phyloP scores from a whole-genome alignment of 2,797 vertebrate species.

The Hemitrygon akajei region DNA sequence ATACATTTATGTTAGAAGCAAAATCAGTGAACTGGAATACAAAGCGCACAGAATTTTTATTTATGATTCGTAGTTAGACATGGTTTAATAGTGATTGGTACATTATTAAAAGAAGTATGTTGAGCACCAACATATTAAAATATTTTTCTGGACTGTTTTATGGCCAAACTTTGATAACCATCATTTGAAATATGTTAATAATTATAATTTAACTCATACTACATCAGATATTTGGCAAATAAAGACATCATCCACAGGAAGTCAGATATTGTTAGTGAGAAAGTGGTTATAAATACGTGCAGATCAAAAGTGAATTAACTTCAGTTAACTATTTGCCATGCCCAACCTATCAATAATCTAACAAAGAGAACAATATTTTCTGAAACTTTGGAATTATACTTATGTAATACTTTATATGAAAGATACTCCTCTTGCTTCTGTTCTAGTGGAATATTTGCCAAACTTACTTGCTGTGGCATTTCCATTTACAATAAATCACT shows the following conservation, averaged over 20 bases:
- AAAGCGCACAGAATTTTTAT: background rate
- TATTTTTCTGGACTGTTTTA: background rate
- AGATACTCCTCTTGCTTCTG: background rate
- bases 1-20: background rate
- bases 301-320: background rate
- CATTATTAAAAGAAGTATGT: background rate
- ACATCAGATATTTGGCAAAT: background rate
- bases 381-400: background rate
- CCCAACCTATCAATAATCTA: background rate
- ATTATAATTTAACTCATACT: background rate
- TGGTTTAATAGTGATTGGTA: background rate
- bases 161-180: background rate
- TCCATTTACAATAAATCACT: background rate
- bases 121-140: background rate
- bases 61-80: background rate
- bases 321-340: background rate
- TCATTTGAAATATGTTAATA: background rate
- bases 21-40: background rate
- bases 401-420: background rate
- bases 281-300: background rate
- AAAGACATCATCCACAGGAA: background rate
- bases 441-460: background rate
- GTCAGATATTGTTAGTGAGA: background rate
- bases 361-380: no score
- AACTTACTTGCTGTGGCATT: background rate